A percentile compares a stretch with the other conserved stretches of the same genome.
Evolutionary conservation across 2,113 vertebrate genomes (phyloP).

Genomic region (Urocynchramus pylzowi): DNA sequence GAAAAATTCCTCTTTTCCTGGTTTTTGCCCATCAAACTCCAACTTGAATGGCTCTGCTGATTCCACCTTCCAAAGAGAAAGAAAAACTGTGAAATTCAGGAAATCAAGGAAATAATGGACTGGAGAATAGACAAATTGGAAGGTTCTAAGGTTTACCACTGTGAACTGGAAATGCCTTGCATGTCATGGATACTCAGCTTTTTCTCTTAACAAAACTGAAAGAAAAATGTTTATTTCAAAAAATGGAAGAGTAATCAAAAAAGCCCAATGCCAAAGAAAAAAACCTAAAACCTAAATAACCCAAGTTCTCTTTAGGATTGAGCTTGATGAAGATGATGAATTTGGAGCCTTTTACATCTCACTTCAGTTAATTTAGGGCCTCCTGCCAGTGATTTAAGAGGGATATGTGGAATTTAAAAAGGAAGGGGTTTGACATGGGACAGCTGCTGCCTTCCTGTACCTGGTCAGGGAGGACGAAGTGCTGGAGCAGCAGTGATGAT

Average conservation of each 20-base stretch:
- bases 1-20: not conserved
- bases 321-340: not conserved
- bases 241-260: not conserved
- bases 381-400: not conserved
- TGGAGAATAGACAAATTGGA: not conserved
- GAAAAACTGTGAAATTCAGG: not conserved
- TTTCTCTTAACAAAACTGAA: not conserved
- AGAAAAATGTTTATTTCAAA: not conserved
- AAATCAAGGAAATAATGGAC: not conserved
- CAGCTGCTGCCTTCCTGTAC: not conserved
- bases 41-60: not conserved
- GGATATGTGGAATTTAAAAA: not conserved
- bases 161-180: not conserved
- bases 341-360: not conserved
- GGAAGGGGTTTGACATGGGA: not conserved
- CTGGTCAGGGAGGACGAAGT: not conserved
- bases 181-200: not conserved
- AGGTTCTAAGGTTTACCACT: not conserved
- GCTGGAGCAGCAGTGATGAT: not conserved
- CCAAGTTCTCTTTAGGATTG: not conserved
- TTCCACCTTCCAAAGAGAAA: not conserved
- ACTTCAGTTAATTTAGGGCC: not conserved
- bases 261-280: accelerated
- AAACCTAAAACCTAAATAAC: accelerated
- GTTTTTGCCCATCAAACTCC: not conserved